Evolutionary conservation across 1,140 invertebrate genomes (phyloP).

Genomic region (Streblospio benedicti): DNA sequence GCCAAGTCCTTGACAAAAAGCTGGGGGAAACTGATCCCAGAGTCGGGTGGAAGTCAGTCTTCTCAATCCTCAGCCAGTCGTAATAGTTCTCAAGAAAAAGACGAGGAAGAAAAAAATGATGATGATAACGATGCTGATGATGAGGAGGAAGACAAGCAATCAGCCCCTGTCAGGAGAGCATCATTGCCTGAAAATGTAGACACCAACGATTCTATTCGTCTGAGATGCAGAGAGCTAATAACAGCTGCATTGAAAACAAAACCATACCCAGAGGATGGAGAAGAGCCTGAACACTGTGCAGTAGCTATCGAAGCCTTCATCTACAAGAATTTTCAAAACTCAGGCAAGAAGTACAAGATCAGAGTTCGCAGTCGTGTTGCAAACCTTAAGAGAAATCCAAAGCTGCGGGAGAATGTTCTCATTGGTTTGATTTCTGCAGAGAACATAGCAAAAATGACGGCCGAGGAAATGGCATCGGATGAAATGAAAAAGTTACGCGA

Average conservation of each 20-base stretch:
- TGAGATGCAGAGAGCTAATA: slow-evolving; percentile 88
- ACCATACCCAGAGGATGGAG: too few relatives aligned
- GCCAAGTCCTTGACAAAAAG: slow-evolving; percentile 92
- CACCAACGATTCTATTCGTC: slow-evolving; percentile 77
- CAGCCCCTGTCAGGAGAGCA: too few relatives aligned
- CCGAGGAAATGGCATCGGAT: slow-evolving; percentile 99
- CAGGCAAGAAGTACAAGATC: slow-evolving; percentile 89
- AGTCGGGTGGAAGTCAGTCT: too few relatives aligned
- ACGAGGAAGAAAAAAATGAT: too few relatives aligned
- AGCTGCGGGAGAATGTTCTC: slow-evolving; percentile 84
- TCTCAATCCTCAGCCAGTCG: too few relatives aligned
- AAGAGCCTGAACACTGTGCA: too few relatives aligned
- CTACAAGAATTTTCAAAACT: slow-evolving; percentile 86
- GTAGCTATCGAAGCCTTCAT: too few relatives aligned
- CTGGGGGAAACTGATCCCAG: slow-evolving; percentile 90
- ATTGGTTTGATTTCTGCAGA: slow-evolving; percentile 76
- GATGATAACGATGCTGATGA: too few relatives aligned
- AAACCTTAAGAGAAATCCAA: slow-evolving; percentile 95
- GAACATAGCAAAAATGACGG: slow-evolving; percentile 86
- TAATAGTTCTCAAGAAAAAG: too few relatives aligned
- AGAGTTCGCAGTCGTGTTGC: slow-evolving; percentile 86
- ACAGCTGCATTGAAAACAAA: slow-evolving; percentile 62
- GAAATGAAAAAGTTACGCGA: slow-evolving; percentile 92
- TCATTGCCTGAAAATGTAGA: slow-evolving; percentile 55
- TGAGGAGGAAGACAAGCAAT: too few relatives aligned